Conservation (phyloP, 2,888 invertebrate genomes). For the Hirtodrosophila histrioides region DNA sequence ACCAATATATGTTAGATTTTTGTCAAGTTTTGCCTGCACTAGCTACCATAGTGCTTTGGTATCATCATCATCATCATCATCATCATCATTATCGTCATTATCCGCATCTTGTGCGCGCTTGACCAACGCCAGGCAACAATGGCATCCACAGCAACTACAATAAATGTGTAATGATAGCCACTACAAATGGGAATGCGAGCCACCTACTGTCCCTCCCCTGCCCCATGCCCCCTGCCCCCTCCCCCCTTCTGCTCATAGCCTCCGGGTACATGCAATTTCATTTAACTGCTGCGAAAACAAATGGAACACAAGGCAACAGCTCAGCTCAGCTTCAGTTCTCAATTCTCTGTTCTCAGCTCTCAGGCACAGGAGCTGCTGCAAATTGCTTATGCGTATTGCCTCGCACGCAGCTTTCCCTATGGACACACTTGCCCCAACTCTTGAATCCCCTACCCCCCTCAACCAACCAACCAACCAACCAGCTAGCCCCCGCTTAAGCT, state of each 20-base stretch:
- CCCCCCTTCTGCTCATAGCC: not conserved
- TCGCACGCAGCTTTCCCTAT: slow-evolving; percentile 36
- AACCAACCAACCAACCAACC: no score
- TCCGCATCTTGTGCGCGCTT: slow-evolving; percentile 60
- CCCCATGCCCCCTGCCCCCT: not conserved
- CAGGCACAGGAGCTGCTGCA: slow-evolving; percentile 50
- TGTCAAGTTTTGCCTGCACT: no score
- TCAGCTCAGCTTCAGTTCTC: slow-evolving; percentile 19
- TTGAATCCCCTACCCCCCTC: not conserved
- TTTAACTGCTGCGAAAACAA: slow-evolving; percentile 78
- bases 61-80: slow-evolving; percentile 37
- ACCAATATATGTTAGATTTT: no score
- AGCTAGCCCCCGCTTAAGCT: no score
- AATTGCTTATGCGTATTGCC: slow-evolving; percentile 60
- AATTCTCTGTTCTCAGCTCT: slow-evolving; percentile 2
- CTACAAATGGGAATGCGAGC: slow-evolving; percentile 55
- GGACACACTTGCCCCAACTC: slow-evolving; percentile 2
- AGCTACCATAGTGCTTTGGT: not conserved
- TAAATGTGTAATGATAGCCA: slow-evolving; percentile 75
- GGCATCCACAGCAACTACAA: slow-evolving; percentile 61
- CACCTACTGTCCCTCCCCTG: slow-evolving; percentile 7
- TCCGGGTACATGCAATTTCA: slow-evolving; percentile 70
- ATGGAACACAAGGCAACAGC: slow-evolving; percentile 57
- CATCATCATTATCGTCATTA: slow-evolving; percentile 27
- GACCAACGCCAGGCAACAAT: slow-evolving; percentile 62